A percentile compares a stretch with the other conserved stretches of the same genome.
phyloP scores from a whole-genome alignment of 2,797 vertebrate genomes.

The Hemitrygon akajei region DNA sequence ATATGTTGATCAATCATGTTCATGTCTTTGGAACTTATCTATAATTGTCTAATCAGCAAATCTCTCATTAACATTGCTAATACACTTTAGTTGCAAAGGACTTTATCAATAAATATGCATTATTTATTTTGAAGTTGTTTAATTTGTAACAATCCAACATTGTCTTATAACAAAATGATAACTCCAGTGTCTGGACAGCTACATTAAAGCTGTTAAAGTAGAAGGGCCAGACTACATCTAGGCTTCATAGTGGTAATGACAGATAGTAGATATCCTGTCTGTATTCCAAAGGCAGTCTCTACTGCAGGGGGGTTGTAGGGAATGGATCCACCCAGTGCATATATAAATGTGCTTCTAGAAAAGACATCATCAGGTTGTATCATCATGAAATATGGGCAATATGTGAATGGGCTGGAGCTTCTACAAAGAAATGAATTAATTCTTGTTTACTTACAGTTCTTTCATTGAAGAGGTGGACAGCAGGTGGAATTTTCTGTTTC shows the following conservation, averaged over 20 bases:
- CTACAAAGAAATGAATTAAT: not conserved
- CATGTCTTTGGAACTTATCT: not conserved
- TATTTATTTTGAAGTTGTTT: conserved; percentile 6
- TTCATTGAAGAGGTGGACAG: not conserved
- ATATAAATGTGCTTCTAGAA: not conserved
- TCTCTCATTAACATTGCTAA: not conserved
- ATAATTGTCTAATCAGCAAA: not conserved
- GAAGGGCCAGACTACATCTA: too few species aligned
- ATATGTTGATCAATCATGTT: conserved; percentile 1
- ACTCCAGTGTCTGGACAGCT: not conserved
- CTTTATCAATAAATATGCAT: not conserved
- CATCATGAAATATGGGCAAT: not conserved
- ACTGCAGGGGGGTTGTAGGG: too few species aligned
- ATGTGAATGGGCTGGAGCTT: not conserved
- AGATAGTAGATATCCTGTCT: not conserved
- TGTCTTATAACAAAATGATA: not conserved
- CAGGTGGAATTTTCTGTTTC: not conserved
- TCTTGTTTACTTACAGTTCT: not conserved
- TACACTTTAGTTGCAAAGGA: not conserved
- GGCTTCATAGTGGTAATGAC: not conserved
- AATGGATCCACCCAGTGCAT: not conserved
- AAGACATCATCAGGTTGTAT: not conserved
- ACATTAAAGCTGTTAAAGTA: not conserved
- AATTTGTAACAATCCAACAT: not conserved
- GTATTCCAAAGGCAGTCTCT: not conserved